These are phyloP conservation scores for Siniperca knerii DNA, from an alignment of 2,113 vertebrate genomes.

Conservation along the genomic window DNA sequence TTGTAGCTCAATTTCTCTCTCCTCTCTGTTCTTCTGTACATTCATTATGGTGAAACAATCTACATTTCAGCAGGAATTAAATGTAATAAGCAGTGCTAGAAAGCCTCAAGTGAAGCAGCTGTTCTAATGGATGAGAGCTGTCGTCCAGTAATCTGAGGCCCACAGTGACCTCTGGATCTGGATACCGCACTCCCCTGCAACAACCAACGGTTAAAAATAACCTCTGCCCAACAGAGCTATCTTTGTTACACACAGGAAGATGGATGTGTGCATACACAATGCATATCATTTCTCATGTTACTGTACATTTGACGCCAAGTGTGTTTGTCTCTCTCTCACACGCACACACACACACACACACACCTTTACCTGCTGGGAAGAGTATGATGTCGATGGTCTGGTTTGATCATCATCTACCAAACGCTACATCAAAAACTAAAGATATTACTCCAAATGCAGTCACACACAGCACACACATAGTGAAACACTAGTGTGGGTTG, in stretches of 20 bases:
- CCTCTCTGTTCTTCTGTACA: not conserved
- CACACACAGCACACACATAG: not conserved
- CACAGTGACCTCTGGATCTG: constrained; percentile 57
- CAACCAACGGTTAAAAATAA: constrained; percentile 62
- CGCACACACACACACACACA: constrained; percentile 8
- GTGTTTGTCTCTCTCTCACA: not conserved
- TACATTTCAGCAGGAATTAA: constrained; percentile 15
- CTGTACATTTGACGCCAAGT: not conserved
- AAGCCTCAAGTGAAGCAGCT: constrained; percentile 15
- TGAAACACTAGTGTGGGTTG: not conserved
- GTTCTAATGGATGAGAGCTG: constrained; percentile 17
- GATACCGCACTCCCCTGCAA: constrained; percentile 11
- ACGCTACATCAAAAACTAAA: not conserved
- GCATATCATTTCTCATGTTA: not conserved
- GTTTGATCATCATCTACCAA: not conserved
- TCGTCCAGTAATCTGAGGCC: constrained; percentile 59
- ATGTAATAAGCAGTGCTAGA: not conserved
- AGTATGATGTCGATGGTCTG: not conserved
- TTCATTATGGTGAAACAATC: not conserved
- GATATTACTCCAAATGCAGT: not conserved
- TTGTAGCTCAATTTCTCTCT: not conserved
- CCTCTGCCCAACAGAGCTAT: constrained; percentile 2
- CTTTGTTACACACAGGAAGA: constrained; percentile 6
- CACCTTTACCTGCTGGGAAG: constrained; percentile 16
- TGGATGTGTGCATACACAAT: not conserved